These are phyloP conservation scores for Enteromius fasciolatus DNA, from an alignment of 2,797 vertebrate genomes.

Conservation along the genomic window DNA sequence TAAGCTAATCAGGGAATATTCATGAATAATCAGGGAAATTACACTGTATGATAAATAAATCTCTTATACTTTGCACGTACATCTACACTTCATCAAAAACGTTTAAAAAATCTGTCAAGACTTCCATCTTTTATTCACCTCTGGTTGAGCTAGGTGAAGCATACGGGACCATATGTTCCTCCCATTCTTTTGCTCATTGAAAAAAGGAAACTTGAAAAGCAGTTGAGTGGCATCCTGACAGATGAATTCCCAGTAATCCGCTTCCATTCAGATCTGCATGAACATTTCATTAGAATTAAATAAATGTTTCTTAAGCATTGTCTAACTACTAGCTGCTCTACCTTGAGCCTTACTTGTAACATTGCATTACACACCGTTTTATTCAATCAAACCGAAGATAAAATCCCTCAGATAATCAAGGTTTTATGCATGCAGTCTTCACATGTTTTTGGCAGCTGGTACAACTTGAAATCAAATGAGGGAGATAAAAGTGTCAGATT, in stretches of 20 bases:
- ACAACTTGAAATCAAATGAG: not conserved
- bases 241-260: conserved; percentile 61
- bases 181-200: conserved; percentile 72
- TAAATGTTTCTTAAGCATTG: conserved; percentile 27
- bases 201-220: conserved; percentile 65
- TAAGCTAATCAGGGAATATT: no score
- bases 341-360: conserved; percentile 1
- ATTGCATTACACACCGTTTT: not conserved
- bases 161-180: conserved; percentile 74
- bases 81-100: not conserved
- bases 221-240: conserved; percentile 65
- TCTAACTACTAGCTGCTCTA: conserved; percentile 5
- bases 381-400: not conserved
- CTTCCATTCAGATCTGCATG: conserved; percentile 44
- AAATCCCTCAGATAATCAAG: not conserved
- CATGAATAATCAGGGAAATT: no score
- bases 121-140: conserved; percentile 64
- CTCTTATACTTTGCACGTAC: no score
- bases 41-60: no score
- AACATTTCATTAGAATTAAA: conserved; percentile 36
- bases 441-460: not conserved
- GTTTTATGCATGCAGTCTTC: conserved; percentile 4
- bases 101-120: not conserved
- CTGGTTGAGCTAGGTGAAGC: conserved; percentile 69
- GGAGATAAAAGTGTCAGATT: not conserved